Base-by-base conservation (phyloP, 2,888 invertebrate genomes). In the Clunio marinus region DNA sequence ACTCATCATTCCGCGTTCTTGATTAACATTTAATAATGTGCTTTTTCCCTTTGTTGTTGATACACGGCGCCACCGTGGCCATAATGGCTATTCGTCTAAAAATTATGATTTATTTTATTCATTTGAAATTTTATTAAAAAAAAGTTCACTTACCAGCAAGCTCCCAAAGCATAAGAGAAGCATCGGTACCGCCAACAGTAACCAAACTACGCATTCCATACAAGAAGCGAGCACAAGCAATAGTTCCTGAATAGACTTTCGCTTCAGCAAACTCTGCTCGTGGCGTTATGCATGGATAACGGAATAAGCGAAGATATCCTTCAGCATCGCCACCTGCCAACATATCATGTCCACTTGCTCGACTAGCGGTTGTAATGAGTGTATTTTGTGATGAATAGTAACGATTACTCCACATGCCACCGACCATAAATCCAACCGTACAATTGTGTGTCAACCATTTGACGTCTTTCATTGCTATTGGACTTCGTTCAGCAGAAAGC, bases 101-200 rank as follows among this genome's bases (percentile, higher is more conserved):
- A 51, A 7, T 32, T 7, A 32, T 10, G 10, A 32, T 4, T 32
- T 32, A 32, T 7, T 7, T 32, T 7, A 32, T 7, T 45, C 17
- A 17, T 45, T 15, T 4, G 8, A 15, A 45, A 13, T 45, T 45
- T 13, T 15, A 13, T 45, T 13, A n/a, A 45, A 5, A 4, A 17
- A 15, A 45, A 17, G 15, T 45, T 5, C 3, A 22, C n/a, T 57
- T 27, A 57, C 57, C 57, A 10, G 89, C 87, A 71, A 93, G 80
- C 78, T 92, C 91, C 93, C 94, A 95, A 71, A 94, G 84, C 89
- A 95, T 91, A 41, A 95, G 83, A 5, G 91, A 88, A 25, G 93
- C 93, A 76, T 94, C 94, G 71, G 87, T 85, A 32, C 94, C 94
- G 2, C 95, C 94, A 8, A 91, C 88, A 17, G 90, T 90, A 67